Evolutionary conservation across 2,888 invertebrate species (phyloP).

Genomic region (Argynnis bischoffii): DNA sequence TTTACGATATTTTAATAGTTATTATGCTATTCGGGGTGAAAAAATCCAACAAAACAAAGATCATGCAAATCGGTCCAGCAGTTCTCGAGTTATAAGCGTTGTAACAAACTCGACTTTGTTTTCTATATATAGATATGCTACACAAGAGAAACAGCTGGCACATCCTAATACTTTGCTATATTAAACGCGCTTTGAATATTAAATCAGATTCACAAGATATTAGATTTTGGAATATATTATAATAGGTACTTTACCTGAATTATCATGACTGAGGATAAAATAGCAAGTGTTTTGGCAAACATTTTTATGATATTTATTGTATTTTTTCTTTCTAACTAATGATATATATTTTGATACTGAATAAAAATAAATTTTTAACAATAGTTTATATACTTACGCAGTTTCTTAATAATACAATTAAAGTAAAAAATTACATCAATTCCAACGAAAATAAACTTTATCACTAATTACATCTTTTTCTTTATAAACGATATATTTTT

Average conservation of each 20-base stretch:
- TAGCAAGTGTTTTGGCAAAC: constrained; percentile 5
- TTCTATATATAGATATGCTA: too few species aligned
- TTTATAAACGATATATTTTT: too few species aligned
- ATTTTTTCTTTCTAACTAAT: background rate
- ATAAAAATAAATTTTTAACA: background rate
- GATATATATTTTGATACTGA: background rate
- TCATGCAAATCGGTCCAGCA: too few species aligned
- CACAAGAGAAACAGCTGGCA: too few species aligned
- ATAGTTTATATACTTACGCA: constrained; percentile 21
- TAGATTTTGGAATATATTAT: background rate
- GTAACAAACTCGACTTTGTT: too few species aligned
- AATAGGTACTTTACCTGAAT: constrained; percentile 14
- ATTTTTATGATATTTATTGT: background rate
- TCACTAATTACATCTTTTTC: too few species aligned
- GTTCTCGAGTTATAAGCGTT: too few species aligned
- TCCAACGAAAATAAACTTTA: too few species aligned
- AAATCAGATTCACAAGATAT: too few species aligned
- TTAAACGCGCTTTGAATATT: background rate
- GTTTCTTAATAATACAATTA: constrained; percentile 8
- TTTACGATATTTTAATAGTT: too few species aligned
- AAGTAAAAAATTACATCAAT: constrained; percentile 3
- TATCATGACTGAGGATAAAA: constrained; percentile 7
- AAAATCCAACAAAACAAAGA: too few species aligned
- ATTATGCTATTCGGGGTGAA: too few species aligned
- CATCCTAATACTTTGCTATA: background rate